Percentiles rank a stretch among this genome's conserved stretches.
Conservation (phyloP, 2,888 invertebrate species). For the Tinea trinotella region DNA sequence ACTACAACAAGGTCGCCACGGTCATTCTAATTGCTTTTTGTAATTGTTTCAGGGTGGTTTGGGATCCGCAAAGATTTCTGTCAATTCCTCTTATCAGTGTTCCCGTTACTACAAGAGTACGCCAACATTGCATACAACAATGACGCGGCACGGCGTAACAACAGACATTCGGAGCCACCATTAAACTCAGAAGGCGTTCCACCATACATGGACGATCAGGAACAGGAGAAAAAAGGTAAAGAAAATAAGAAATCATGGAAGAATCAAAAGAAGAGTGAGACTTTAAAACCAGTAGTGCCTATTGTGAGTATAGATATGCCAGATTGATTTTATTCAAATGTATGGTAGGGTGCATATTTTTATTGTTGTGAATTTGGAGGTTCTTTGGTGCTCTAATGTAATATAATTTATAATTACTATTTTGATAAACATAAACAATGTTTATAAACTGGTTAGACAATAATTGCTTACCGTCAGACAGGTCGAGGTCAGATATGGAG, state of each 20-base stretch:
- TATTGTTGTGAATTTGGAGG: too few relatives aligned
- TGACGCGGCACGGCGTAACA: conserved; percentile 55
- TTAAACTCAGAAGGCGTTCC: conserved; percentile 51
- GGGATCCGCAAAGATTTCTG: conserved; percentile 98
- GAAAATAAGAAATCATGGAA: conserved; percentile 76
- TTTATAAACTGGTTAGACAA: too few relatives aligned
- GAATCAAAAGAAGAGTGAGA: conserved; percentile 82
- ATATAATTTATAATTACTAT: too few relatives aligned
- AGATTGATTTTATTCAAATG: conserved; percentile 78
- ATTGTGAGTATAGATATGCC: conserved; percentile 93
- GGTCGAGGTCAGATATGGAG: too few relatives aligned
- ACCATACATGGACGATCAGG: conserved; percentile 57
- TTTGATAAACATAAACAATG: too few relatives aligned
- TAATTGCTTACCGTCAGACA: too few relatives aligned
- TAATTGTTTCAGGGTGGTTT: conserved; percentile 91
- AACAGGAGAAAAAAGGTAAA: conserved; percentile 60
- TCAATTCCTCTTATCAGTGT: conserved; percentile 93
- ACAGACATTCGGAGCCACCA: conserved; percentile 43
- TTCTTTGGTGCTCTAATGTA: too few relatives aligned
- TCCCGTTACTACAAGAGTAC: conserved; percentile 97
- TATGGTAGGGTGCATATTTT: too few relatives aligned
- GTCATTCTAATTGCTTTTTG: background rate
- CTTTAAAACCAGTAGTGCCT: conserved; percentile 89
- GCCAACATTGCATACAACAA: conserved; percentile 97
- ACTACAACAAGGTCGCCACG: background rate